These are phyloP conservation scores for Pelochelys cantorii DNA, from an alignment of 2,797 vertebrate genomes.

Conservation along the genomic window DNA sequence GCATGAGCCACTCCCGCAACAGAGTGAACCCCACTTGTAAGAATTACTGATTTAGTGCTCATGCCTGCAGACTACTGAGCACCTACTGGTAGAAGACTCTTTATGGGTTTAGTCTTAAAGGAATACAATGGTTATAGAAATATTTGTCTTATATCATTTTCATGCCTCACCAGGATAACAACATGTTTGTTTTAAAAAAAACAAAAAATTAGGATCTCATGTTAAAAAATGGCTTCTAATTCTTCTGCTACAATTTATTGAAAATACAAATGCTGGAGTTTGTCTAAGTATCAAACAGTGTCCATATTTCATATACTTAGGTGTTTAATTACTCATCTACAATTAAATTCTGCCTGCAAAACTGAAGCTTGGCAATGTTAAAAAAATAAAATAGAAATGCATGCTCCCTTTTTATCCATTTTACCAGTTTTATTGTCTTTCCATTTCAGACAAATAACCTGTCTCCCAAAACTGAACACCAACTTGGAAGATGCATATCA, in stretches of 20 bases:
- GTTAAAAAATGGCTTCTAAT: not conserved
- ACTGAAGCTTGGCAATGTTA: not conserved
- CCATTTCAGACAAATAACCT: not conserved
- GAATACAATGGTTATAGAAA: not conserved
- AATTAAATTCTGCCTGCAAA: slow-evolving; percentile 4
- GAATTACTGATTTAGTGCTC: not conserved
- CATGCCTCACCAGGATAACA: not conserved
- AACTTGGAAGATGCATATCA: not conserved
- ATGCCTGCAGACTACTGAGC: not conserved
- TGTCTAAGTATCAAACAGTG: not conserved
- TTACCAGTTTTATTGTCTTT: not conserved
- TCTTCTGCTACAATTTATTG: not conserved
- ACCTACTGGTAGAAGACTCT: not conserved
- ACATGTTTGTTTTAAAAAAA: not conserved
- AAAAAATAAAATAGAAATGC: not conserved
- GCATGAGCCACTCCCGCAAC: not conserved
- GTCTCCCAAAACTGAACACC: not conserved
- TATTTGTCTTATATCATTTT: not conserved
- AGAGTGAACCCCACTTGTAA: not conserved
- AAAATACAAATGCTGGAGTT: not conserved
- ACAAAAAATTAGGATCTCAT: not conserved
- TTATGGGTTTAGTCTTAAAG: not conserved
- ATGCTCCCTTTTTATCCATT: not conserved
- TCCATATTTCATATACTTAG: not conserved
- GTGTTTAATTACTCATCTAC: not conserved